A percentile compares a stretch with the other conserved stretches of the same genome.
phyloP scores from a whole-genome alignment of 2,888 invertebrate genomes.

The Eristalis tenax region DNA sequence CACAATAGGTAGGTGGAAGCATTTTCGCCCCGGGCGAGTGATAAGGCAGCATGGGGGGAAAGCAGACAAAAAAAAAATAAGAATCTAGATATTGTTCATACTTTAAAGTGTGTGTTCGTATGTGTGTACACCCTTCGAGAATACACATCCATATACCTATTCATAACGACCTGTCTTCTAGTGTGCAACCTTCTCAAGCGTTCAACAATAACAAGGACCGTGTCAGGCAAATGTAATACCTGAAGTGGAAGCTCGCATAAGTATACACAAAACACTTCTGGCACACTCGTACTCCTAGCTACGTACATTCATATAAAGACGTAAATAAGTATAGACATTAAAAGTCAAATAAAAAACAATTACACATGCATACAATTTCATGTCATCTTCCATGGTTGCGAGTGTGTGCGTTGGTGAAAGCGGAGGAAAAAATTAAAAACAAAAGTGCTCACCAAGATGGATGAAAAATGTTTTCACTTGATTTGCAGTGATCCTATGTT shows the following conservation, averaged over 20 bases:
- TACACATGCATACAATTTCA: not conserved
- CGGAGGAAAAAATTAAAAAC: not conserved
- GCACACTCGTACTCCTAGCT: not conserved
- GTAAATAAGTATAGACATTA: not conserved
- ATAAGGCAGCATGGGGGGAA: not conserved
- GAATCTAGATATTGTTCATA: conserved; percentile 33
- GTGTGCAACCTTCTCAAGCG: conserved; percentile 55
- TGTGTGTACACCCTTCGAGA: not conserved
- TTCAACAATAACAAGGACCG: conserved; percentile 56
- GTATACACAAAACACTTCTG: conserved; percentile 13
- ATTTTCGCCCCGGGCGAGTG: conserved; percentile 10
- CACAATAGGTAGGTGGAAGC: conserved; percentile 49
- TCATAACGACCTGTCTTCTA: conserved; percentile 20
- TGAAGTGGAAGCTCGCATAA: conserved; percentile 41
- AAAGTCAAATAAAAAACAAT: not conserved
- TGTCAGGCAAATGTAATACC: conserved; percentile 55
- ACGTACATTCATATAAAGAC: too few species aligned
- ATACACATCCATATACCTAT: not conserved
- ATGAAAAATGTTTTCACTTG: conserved; percentile 51
- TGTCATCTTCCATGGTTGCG: not conserved
- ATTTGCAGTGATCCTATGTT: conserved; percentile 45
- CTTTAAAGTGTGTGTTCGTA: not conserved
- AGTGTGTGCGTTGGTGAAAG: not conserved
- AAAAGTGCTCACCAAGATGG: conserved; percentile 6
- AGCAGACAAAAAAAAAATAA: conserved; percentile 24